Conservation (phyloP, 92 coral and sea anemone species). For the Pocillopora grandis region DNA sequence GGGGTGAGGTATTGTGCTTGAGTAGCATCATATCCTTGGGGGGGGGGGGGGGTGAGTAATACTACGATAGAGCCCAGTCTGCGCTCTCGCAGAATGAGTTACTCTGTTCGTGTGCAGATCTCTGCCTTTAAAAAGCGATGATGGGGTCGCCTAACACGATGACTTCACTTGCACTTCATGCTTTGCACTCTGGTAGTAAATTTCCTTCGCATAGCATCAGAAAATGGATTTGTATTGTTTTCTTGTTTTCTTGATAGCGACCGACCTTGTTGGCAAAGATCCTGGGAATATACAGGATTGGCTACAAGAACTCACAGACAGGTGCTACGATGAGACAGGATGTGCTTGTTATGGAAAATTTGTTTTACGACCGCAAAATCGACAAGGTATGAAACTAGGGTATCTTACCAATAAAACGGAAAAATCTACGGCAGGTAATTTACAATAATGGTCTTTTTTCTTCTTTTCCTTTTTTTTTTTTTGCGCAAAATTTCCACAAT, state of each 20-base stretch:
- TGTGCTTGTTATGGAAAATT: constrained; percentile 94
- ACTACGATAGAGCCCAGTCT: no score
- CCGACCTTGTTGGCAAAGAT: constrained; percentile 96
- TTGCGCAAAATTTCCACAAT: no score
- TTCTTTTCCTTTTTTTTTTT: not conserved
- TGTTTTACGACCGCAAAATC: constrained; percentile 91
- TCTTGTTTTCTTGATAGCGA: constrained; percentile 45
- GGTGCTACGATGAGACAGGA: constrained; percentile 89
- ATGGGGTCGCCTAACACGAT: no score
- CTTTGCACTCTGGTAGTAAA: not conserved
- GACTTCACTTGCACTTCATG: not conserved
- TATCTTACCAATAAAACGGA: not conserved
- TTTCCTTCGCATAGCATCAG: no score
- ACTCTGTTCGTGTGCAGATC: not conserved
- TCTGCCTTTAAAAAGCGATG: not conserved
- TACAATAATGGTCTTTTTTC: no score
- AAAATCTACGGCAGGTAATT: no score
- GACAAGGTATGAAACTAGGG: constrained; percentile 69
- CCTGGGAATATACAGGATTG: constrained; percentile 92
- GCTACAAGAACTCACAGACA: constrained; percentile 86
- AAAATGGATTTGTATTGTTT: not conserved
- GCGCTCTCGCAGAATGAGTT: no score
- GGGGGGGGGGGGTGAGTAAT: no score
- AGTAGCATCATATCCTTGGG: no score
- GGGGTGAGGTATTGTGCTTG: no score